Evolutionary conservation across 2,113 vertebrate genomes (phyloP), one percentile per base, ranked within the genome.

Genomic region (Corythoichthys haematopterus): DNA sequence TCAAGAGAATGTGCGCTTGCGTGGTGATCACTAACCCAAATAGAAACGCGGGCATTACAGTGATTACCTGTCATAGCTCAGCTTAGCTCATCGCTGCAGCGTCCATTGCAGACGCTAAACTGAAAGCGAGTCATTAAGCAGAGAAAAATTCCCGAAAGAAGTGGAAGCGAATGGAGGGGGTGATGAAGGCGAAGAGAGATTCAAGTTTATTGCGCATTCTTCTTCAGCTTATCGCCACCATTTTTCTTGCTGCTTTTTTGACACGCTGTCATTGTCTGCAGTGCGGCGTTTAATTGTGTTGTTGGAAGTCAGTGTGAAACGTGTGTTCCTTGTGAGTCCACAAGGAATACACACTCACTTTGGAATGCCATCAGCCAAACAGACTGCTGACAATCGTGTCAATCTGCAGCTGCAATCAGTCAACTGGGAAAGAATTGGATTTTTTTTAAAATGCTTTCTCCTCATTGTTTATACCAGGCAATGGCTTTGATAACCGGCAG

Each of bases 11-110:
- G 78, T 73, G 78, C 81, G 88, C 84, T 86, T 77, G 85, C 78
- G 80, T 66, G 40, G 81, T 85, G 76, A 89, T 86, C 82, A 88
- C 71, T 83, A 82, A 81, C 81, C 76, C 76, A 76, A 87, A 89
- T 86, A 83, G 88, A 83, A 83, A 78, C 15, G 63, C 55, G 35
- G 69, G 72, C 68, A 68, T 78, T 78, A 83, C 82, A 80, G 77
- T 86, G 84, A 89, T 88, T 87, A 87, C 80, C 88, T 89, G 88
- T 79, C 88, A 85, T 75, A 63, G 82, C 61, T 36, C 2, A 47
- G 80, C 84, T 79, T 76, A 82, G 85, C 70, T 76, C 76, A 77
- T 72, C 52, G 63, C 58, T 6, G 63, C 53, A 70, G 75, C 70
- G 80, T 88, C 80, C 76, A 80, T 83, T 51, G 72, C 64, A 1